Evolutionary conservation across 2,113 vertebrate genomes (phyloP).

Genomic region (Zapornia atra): DNA sequence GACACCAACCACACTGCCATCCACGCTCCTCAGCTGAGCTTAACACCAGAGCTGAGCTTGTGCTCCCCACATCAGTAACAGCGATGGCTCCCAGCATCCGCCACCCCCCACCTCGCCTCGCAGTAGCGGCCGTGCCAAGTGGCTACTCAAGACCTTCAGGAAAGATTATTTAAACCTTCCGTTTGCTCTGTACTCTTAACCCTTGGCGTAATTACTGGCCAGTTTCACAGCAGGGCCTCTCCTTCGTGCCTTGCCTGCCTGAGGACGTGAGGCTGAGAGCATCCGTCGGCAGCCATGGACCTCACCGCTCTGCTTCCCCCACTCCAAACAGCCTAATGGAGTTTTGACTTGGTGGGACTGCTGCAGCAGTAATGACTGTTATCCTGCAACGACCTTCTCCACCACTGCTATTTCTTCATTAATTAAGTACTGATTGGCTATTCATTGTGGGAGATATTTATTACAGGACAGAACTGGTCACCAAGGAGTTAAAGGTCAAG

Average conservation of each 20-base stretch:
- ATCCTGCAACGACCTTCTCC: constrained; percentile 57
- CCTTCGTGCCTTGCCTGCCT: not conserved
- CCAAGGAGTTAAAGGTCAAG: not conserved
- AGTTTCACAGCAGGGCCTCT: not conserved
- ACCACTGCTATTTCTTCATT: constrained; percentile 37
- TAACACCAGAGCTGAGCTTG: not conserved
- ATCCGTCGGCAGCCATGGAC: constrained; percentile 2
- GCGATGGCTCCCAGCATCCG: not conserved
- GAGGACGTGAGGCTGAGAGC: not conserved
- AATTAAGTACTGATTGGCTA: constrained; percentile 64
- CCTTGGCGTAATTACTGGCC: not conserved
- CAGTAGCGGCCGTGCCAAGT: not conserved
- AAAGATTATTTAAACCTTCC: not conserved
- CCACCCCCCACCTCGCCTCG: not conserved
- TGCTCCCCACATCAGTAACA: not conserved
- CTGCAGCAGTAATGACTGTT: constrained; percentile 19
- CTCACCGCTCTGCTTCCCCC: not conserved
- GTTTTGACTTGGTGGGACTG: constrained; percentile 55
- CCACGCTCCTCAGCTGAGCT: accelerated
- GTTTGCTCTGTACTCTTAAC: not conserved
- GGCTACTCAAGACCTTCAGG: not conserved
- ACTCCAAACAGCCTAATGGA: constrained; percentile 10
- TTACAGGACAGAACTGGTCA: not conserved
- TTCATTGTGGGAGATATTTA: constrained; percentile 28
- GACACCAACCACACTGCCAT: not conserved